A percentile compares a stretch with the other conserved stretches of the same genome.
phyloP scores from a whole-genome alignment of 2,888 invertebrate genomes.

The Napeogenes inachia region DNA sequence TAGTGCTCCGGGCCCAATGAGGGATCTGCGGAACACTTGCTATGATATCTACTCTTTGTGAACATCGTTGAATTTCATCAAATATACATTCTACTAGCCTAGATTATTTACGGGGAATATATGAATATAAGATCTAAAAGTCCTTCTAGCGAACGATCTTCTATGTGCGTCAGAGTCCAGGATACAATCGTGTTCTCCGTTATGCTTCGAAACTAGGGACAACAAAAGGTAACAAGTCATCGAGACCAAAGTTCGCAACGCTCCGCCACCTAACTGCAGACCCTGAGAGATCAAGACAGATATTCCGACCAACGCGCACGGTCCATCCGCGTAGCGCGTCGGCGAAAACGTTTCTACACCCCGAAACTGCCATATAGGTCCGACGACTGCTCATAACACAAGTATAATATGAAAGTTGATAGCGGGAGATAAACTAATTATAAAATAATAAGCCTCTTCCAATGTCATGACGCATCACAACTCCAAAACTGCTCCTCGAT shows the following conservation, averaged over 20 bases:
- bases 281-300: slow-evolving; percentile 25
- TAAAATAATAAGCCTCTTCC: neutral
- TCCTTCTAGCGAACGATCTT: slow-evolving; percentile 29
- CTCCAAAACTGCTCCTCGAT: neutral
- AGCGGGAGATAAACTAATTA: slow-evolving; percentile 4
- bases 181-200: slow-evolving; percentile 8
- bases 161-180: slow-evolving; percentile 10
- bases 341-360: slow-evolving; percentile 29
- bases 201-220: slow-evolving; percentile 13
- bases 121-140: slow-evolving; percentile 17
- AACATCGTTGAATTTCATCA: slow-evolving; percentile 33
- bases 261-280: slow-evolving; percentile 24
- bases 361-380: slow-evolving; percentile 33
- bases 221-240: slow-evolving; percentile 27
- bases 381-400: slow-evolving; percentile 28
- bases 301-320: slow-evolving; percentile 26
- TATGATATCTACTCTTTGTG: slow-evolving; percentile 36
- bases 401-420: slow-evolving; percentile 14
- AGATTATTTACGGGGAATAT: slow-evolving; percentile 19
- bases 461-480: neutral
- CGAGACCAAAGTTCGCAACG: slow-evolving; percentile 26
- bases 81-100: slow-evolving; percentile 29
- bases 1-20: slow-evolving; percentile 28
- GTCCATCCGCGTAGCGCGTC: slow-evolving; percentile 15
- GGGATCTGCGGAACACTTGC: slow-evolving; percentile 29